Evolutionary conservation across 2,113 vertebrate genomes (phyloP).

Genomic region (Cynocephalus volans): DNA sequence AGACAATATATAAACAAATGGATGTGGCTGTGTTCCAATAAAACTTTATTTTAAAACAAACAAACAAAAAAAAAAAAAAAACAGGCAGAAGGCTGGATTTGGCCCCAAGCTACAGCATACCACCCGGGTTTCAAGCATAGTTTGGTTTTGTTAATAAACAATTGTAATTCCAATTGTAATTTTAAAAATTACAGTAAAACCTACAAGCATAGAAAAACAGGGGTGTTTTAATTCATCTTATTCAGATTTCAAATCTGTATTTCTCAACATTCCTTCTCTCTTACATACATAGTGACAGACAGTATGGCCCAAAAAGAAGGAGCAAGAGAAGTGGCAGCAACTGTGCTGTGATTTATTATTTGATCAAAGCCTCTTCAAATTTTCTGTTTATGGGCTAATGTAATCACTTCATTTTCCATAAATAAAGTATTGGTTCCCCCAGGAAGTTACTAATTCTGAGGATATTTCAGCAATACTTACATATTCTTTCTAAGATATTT

Average conservation of each 20-base stretch:
- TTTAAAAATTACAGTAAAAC: background rate
- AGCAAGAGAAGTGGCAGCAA: background rate
- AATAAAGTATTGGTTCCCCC: background rate
- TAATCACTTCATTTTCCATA: background rate
- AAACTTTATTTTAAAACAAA: background rate
- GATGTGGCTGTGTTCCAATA: background rate
- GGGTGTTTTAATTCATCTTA: background rate
- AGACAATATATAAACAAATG: background rate
- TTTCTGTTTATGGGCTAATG: background rate
- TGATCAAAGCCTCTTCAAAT: background rate
- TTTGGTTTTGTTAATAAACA: background rate
- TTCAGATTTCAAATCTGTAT: background rate
- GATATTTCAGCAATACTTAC: background rate
- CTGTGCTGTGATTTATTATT: background rate
- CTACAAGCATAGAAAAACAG: background rate
- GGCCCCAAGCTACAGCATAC: background rate
- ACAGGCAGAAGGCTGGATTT: background rate
- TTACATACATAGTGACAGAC: background rate
- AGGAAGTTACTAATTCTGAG: background rate
- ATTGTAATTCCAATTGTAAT: background rate
- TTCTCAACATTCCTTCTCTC: background rate
- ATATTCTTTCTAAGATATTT: background rate
- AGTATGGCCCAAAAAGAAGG: rapidly evolving
- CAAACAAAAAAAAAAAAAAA: background rate
- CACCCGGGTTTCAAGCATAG: background rate